Percentiles rank a stretch among this genome's conserved stretches.
These are phyloP conservation scores for Porites australiensis DNA, from an alignment of 64 coral and sea anemone genomes.

Conservation along the genomic window DNA sequence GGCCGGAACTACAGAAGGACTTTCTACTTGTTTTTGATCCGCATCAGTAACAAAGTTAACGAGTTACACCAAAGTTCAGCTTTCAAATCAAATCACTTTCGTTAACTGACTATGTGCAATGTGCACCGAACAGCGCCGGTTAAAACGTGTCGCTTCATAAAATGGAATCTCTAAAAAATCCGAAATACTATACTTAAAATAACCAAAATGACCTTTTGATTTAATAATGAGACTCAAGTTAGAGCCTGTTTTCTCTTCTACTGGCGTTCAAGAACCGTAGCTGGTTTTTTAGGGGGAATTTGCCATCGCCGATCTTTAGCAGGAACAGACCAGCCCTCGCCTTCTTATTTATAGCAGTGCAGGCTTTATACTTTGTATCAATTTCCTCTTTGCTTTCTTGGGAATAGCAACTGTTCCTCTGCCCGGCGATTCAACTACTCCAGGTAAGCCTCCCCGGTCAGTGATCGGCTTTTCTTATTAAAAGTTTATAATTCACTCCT, in stretches of 20 bases:
- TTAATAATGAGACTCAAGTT: background rate
- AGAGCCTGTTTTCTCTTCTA: background rate
- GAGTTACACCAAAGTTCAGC: too few species aligned
- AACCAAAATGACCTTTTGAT: background rate
- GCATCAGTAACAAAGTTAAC: too few species aligned
- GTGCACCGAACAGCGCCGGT: too few species aligned
- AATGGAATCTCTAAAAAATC: too few species aligned
- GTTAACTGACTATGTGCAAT: too few species aligned
- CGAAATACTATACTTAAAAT: too few species aligned
- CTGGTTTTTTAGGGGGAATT: background rate
- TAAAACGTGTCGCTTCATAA: too few species aligned
- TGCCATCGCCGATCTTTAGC: slow-evolving; percentile 5
- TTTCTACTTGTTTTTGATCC: too few species aligned
- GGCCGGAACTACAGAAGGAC: too few species aligned
- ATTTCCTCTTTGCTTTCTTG: background rate
- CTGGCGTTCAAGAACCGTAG: background rate
- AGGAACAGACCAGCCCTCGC: background rate
- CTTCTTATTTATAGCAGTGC: background rate
- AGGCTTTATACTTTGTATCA: background rate
- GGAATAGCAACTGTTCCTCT: background rate
- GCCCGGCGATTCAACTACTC: background rate
- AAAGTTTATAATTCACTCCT: too few species aligned
- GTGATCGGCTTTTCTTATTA: too few species aligned
- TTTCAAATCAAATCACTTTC: too few species aligned
- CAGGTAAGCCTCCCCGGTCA: background rate